Evolutionary conservation across 2,113 vertebrate genomes (phyloP).

Genomic region (Halcyon senegalensis): DNA sequence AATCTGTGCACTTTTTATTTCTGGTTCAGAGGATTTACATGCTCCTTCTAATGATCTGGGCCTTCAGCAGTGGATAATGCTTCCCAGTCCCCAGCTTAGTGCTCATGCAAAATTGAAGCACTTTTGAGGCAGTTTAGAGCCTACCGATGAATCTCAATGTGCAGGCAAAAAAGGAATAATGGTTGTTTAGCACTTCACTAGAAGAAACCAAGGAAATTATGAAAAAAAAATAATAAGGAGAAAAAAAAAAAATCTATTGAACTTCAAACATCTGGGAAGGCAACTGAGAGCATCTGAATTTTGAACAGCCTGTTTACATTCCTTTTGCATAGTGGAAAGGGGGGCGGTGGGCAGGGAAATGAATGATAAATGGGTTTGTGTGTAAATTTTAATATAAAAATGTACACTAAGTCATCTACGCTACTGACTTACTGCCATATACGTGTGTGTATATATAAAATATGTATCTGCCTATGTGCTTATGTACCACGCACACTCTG

Average conservation of each 20-base stretch:
- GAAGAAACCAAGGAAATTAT: constrained; percentile 73
- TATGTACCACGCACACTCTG: neutral
- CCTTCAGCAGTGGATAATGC: constrained; percentile 76
- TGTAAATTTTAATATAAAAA: neutral
- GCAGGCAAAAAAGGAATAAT: constrained; percentile 72
- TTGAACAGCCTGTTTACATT: constrained; percentile 54
- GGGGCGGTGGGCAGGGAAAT: neutral
- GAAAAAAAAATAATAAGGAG: neutral
- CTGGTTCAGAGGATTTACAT: constrained; percentile 84
- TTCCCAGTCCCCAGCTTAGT: constrained; percentile 82
- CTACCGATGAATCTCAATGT: constrained; percentile 77
- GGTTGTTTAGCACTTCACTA: constrained; percentile 74
- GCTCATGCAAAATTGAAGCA: constrained; percentile 90
- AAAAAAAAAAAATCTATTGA: constrained; percentile 64
- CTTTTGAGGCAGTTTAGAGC: constrained; percentile 76
- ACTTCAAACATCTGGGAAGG: constrained; percentile 72
- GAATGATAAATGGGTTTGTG: neutral
- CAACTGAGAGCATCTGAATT: constrained; percentile 44
- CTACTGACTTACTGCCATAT: neutral
- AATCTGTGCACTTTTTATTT: constrained; percentile 82
- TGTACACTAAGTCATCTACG: neutral
- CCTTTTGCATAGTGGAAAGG: neutral
- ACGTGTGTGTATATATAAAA: accelerated
- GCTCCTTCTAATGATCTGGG: constrained; percentile 81
- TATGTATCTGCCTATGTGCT: neutral